Evolutionary conservation across 35 echinoderm and acorn worm genomes (phyloP).

Genomic region (Apostichopus japonicus): DNA sequence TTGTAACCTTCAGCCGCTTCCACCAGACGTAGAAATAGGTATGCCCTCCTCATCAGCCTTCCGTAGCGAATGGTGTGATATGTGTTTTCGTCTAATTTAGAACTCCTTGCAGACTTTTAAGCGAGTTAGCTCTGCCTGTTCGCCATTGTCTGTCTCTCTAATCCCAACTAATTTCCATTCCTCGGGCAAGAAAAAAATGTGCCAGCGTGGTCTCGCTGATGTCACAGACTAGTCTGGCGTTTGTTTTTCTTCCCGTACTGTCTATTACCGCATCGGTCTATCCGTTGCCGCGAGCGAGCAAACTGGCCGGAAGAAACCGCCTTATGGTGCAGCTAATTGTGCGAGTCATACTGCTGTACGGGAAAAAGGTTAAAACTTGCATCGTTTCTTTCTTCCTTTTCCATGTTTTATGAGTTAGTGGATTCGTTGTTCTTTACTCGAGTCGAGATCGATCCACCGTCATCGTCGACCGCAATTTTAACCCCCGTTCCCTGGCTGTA

Average conservation of each 20-base stretch:
- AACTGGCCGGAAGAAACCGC: neutral
- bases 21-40: no score
- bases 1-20: no score
- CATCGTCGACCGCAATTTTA: no score
- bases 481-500: no score
- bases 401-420: no score
- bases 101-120: neutral
- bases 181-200: neutral
- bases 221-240: neutral
- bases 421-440: no score
- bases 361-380: no score
- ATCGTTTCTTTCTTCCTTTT: no score
- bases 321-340: neutral
- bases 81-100: no score
- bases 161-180: neutral
- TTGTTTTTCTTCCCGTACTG: neutral
- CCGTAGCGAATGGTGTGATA: no score
- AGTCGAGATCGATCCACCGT: no score
- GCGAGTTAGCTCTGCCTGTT: neutral
- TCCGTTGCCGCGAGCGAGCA: neutral
- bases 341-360: neutral
- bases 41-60: no score
- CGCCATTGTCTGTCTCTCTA: neutral
- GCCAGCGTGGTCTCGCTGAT: neutral
- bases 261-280: neutral